A percentile compares a stretch with the other conserved stretches of the same genome.
Conservation (phyloP, 2,888 invertebrate species). For the Heliconius ismenius region DNA sequence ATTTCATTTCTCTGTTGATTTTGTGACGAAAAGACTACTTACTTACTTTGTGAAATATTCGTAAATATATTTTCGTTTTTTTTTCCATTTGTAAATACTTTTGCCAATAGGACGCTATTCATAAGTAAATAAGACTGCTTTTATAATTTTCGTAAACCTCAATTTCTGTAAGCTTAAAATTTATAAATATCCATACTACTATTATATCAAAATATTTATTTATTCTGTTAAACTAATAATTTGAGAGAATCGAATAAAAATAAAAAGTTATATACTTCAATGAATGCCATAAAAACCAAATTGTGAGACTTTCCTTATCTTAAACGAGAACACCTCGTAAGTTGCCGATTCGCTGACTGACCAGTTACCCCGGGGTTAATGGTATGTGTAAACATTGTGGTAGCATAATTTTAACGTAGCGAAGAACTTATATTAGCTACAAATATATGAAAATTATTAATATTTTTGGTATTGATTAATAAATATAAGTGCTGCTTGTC, state of each 20-base stretch:
- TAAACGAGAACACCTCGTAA: constrained; percentile 65
- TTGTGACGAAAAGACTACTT: neutral
- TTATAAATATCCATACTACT: neutral
- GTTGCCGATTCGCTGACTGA: constrained; percentile 66
- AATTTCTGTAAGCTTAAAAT: neutral
- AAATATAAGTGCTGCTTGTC: no score
- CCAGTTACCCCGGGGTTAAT: constrained; percentile 68
- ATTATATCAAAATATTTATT: no score
- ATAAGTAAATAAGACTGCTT: neutral
- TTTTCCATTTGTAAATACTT: neutral
- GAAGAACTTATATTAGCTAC: neutral
- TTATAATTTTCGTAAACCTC: neutral
- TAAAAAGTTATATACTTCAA: neutral
- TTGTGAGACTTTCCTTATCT: constrained; percentile 55
- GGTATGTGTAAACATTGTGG: constrained; percentile 44
- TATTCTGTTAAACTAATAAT: no score
- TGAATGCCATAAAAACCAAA: neutral
- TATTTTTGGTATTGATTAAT: no score
- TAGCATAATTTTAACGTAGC: neutral
- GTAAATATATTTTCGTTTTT: neutral
- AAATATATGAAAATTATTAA: neutral
- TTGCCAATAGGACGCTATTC: neutral
- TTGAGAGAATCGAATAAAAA: neutral
- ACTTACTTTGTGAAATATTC: neutral
- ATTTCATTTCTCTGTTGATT: constrained; percentile 16